Evolutionary conservation across 92 coral and sea anemone species (phyloP).

Genomic region (Phymanthus crucifer): DNA sequence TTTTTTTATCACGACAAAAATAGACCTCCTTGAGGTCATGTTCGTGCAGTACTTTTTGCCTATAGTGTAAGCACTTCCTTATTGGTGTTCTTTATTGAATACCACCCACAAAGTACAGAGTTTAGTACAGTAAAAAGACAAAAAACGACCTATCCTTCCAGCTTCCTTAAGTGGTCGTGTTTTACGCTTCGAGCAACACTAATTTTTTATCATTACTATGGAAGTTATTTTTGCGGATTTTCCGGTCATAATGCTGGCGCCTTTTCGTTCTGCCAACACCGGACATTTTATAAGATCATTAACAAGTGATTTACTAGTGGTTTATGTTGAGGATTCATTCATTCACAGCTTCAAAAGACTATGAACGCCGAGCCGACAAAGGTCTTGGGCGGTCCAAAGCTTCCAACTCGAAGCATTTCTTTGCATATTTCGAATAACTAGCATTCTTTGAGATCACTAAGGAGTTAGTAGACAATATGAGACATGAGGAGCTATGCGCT

Average conservation of each 20-base stretch:
- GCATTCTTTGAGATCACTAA: slow-evolving; percentile 23
- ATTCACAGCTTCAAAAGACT: background rate
- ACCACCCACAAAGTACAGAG: background rate
- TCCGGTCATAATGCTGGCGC: background rate
- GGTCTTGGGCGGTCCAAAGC: slow-evolving; percentile 31
- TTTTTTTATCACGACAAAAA: too few species aligned
- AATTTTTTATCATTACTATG: background rate
- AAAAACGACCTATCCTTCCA: background rate
- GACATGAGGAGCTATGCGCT: background rate
- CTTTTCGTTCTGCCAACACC: background rate
- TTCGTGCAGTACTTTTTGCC: too few species aligned
- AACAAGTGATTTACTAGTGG: slow-evolving; percentile 15
- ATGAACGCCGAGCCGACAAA: slow-evolving; percentile 21
- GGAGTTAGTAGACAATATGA: slow-evolving; percentile 6
- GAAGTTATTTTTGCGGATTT: background rate
- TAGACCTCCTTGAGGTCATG: too few species aligned
- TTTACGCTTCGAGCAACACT: background rate
- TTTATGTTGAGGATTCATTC: slow-evolving; percentile 9
- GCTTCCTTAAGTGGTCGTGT: background rate
- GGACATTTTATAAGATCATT: slow-evolving; percentile 5
- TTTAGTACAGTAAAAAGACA: background rate
- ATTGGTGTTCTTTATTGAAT: background rate
- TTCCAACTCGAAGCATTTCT: background rate
- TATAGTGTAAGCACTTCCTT: too few species aligned
- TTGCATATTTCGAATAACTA: slow-evolving; percentile 26